Base-by-base conservation (phyloP, 2,888 invertebrate species). In the Parnassius smintheus region DNA sequence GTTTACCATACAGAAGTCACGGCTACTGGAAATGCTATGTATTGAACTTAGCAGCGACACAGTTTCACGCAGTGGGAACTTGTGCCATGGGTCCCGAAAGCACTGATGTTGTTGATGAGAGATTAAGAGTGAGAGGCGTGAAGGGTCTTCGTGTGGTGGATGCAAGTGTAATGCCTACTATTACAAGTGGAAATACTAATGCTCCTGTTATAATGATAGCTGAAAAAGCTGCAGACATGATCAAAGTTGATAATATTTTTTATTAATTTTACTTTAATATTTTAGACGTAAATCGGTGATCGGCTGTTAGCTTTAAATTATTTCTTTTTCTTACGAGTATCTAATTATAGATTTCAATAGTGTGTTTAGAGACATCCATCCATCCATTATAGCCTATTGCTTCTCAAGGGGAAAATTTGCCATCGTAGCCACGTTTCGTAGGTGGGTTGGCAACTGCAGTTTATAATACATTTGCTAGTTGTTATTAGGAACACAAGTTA, bases 61-160 rank as follows among this genome's bases (percentile, higher is more conserved):
- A 94, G 57, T 96, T 94, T 72, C 95, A 95, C 76, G 95, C 94
- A 0, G 85, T 92, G 0, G 94, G 95, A 0, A 95, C 96, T 0
- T 94, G 94, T 59, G 95, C 95, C 74, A 95, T 96, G 96, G 96
- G 95, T 0, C 9, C 13, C 35, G 35, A 35, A 35, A 7, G 35
- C 35, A 35, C 35, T 35, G 92, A 94, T 0, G 96, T 96, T 0
- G 94, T 96, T 0, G 94, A 94, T 78, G 90, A 93, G 0, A 79
- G 93, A 48, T 78, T 96, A 2, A 64, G 61, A 1, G 79, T 80
- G 0, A 59, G 54, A 2, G 74, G 76, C 2, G 74, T 80, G 0
- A 58, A 68, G 35, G 65, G 67, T 3, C 57, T 80, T 3, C 70
- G 78, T 11, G 77, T 81, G 4, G 76, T 67, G 0, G 82, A 82